A percentile compares a stretch with the other conserved stretches of the same genome.
phyloP scores from a whole-genome alignment of 2,113 vertebrate genomes.

The Epinephelus moara region DNA sequence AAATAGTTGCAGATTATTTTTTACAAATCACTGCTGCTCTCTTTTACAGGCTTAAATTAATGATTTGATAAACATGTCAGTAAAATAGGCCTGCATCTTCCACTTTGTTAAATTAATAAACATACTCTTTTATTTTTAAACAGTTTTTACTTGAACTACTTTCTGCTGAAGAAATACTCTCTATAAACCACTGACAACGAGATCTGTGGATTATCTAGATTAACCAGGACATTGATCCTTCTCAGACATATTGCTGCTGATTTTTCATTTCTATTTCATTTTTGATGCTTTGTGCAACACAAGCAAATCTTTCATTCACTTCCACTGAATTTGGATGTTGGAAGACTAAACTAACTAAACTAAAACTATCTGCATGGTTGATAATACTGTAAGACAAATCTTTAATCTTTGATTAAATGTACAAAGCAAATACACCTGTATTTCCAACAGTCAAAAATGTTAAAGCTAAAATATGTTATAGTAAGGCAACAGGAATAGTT shows the following conservation, averaged over 20 bases:
- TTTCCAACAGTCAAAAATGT: background rate
- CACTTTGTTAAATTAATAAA: background rate
- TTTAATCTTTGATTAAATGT: background rate
- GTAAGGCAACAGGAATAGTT: conserved; percentile 12
- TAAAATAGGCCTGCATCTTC: background rate
- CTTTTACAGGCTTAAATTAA: background rate
- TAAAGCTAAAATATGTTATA: background rate
- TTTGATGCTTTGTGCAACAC: background rate
- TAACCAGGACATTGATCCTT: background rate
- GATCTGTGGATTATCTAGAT: background rate
- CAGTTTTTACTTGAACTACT: no score
- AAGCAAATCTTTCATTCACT: background rate
- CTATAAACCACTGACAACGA: background rate
- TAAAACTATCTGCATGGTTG: background rate
- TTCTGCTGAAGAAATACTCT: background rate
- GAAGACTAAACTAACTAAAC: background rate
- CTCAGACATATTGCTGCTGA: background rate
- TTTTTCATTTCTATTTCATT: background rate
- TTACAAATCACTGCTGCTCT: background rate
- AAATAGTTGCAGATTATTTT: no score
- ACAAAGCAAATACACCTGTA: background rate
- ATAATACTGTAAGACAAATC: background rate
- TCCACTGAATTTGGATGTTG: background rate
- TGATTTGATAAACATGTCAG: background rate
- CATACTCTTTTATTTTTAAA: no score